Percentiles rank a stretch among this genome's conserved stretches.
Conservation (phyloP, 1,140 invertebrate species). For the Mycetomoellerius zeteki region DNA sequence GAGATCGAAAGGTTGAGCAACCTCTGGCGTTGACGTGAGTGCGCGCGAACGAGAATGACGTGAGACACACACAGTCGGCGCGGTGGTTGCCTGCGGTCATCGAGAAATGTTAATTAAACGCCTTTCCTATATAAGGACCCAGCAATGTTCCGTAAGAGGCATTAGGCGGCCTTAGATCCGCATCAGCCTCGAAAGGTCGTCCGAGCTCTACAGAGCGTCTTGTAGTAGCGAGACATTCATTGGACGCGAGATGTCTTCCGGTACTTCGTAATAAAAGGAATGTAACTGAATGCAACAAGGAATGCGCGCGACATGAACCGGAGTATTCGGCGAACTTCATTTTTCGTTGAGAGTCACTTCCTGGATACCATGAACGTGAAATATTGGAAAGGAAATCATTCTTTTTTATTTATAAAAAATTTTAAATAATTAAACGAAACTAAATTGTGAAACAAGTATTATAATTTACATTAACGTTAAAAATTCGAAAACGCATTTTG, state of each 20-base stretch:
- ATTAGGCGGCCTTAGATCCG: conserved; percentile 51
- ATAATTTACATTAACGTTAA: not conserved
- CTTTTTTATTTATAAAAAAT: not conserved
- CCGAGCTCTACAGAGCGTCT: conserved; percentile 7
- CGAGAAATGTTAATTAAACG: conserved; percentile 78
- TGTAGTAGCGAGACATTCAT: not conserved
- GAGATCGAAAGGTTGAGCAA: conserved; percentile 67
- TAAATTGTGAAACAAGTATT: not conserved
- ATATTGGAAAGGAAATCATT: not conserved
- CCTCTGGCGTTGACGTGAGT: conserved; percentile 57
- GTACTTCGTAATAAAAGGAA: conserved; percentile 41
- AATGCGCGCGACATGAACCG: not conserved
- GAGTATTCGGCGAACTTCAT: not conserved
- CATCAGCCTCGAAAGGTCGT: conserved; percentile 51
- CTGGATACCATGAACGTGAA: not conserved
- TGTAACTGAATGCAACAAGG: not conserved
- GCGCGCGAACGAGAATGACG: conserved; percentile 71
- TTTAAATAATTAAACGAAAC: not conserved
- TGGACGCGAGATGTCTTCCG: conserved; percentile 24
- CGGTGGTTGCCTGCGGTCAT: conserved; percentile 67
- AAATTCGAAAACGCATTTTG: not conserved
- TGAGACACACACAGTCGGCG: conserved; percentile 31
- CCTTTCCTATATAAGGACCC: conserved; percentile 68
- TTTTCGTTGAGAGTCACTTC: not conserved
- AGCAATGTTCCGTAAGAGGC: conserved; percentile 18